phyloP scores from a whole-genome alignment of 2,888 invertebrate species.

The Margaritifera margaritifera region DNA sequence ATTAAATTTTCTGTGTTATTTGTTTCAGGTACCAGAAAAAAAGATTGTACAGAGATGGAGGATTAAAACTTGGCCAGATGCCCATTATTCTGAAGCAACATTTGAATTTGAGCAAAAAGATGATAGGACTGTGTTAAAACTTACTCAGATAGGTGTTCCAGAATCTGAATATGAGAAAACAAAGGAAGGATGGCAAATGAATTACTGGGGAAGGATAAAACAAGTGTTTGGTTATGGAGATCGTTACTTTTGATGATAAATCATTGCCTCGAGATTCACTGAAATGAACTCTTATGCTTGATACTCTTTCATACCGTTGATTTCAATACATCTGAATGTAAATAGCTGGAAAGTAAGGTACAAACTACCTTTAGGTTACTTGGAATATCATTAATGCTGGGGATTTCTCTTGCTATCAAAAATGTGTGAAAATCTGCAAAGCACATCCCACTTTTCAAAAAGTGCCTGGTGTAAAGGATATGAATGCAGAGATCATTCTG shows the following conservation, averaged over 20 bases:
- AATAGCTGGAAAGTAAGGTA: too few relatives aligned
- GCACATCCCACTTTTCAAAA: too few relatives aligned
- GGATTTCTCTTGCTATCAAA: too few relatives aligned
- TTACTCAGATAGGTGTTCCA: constrained; percentile 91
- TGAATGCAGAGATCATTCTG: too few relatives aligned
- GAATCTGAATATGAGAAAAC: constrained; percentile 83
- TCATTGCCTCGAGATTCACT: too few relatives aligned
- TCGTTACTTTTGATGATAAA: constrained; percentile 67
- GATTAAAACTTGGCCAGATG: constrained; percentile 93
- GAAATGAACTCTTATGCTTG: too few relatives aligned
- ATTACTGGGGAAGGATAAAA: constrained; percentile 96
- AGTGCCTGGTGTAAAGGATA: too few relatives aligned
- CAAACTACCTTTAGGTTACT: too few relatives aligned
- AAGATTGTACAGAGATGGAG: constrained; percentile 94
- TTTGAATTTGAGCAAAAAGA: constrained; percentile 89
- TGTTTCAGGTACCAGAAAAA: constrained; percentile 80
- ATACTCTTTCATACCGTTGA: too few relatives aligned
- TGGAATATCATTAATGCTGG: too few relatives aligned
- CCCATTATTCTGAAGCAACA: constrained; percentile 91
- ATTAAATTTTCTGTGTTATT: neutral
- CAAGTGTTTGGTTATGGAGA: constrained; percentile 90
- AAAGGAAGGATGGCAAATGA: constrained; percentile 87
- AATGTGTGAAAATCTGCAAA: too few relatives aligned
- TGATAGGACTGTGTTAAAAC: constrained; percentile 87
- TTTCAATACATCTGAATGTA: too few relatives aligned